Evolutionary conservation across 2,797 vertebrate species (phyloP), one percentile per base, ranked within the genome.

Genomic region (Diceros bicornis): DNA sequence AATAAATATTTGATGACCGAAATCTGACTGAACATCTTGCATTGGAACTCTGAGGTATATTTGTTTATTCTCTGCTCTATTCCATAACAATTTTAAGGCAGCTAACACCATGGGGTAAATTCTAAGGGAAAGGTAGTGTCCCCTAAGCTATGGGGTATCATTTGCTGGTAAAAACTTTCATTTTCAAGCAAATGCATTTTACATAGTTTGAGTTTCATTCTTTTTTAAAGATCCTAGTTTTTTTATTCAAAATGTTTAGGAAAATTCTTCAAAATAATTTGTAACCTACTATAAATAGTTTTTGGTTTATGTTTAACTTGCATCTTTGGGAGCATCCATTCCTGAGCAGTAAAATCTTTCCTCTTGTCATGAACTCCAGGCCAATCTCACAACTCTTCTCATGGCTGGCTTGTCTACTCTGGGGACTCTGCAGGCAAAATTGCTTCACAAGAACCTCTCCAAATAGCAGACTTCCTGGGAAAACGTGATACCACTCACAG

Each of bases 171-270:
- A 96, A 96, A 74, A 1, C 6, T 94, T 96, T 55, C 14, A 84
- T 93, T 96, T 88, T 69, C 74, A 96, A 93, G 23, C 34, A 83
- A 94, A 93, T 71, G 13, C 74, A 1, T 95, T 93, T 84, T 88
- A 90, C 13, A 34, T 55, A 68, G 50, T 83, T 85, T 62, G 52
- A 8, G 2, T 88, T 96, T 86, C 47, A 89, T 78, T 88, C 37
- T 69, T 82, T 96, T 41, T 78, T 41, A 17, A 89, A 87, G 69
- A 55, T 52, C 0, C 20, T 52, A 50, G 13, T 37, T 91, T 66
- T 77, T 27, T n/a, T 3, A 10, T 89, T 59, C 21, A 77, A 91
- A 94, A 84, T 84, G 1, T 68, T 94, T n/a, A 94, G 71, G 29
- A 16, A 85, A 62, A 68, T 61, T 89, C 50, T 87, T 85, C 5